Base-by-base conservation (phyloP, 2,113 vertebrate genomes). In the Rutilus rutilus region DNA sequence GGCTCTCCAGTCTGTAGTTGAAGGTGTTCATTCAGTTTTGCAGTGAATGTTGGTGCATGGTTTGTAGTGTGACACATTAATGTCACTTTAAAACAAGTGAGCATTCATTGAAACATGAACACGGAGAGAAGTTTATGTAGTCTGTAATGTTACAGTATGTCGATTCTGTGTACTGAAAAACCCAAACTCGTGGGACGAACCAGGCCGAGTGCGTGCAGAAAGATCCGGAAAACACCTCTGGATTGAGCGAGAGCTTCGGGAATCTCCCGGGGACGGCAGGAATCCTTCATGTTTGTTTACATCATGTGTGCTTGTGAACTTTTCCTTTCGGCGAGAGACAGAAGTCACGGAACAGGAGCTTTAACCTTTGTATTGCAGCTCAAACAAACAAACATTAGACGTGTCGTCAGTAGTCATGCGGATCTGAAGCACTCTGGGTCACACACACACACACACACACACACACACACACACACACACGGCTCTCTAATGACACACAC, bases 211-310 rank as follows among this genome's bases (percentile, higher is more conserved):
- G 25, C 8, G 39, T 25, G 42, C 71, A 74, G n/a, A 47, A 74
- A 23, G 39, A 74, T 47, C 71, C 71, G 25, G 23, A 74, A 74
- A 47, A 74, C 71, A 4, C n/a, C 42, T 69, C 4, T 39, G 65
- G 17, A 33, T 1, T 1, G 19, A 71, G 67, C 3, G 67, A 45
- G 39, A 73, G 39, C 69, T 73, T 45, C 39, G n/a, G 69, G 11
- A 74, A 74, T 21, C 6, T 6, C 5, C 71, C 25, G 42, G 71
- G 71, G 71, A 74, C 36, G 21, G 11, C 21, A 14, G 69, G 5
- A 12, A 23, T 74, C 23, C 71, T 47, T 74, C 23, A 25, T 74
- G 71, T 45, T 74, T 47, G 71, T 74, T 74, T 74, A 74, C 42
- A 15, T 74, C 42, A 15, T 74, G 71, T 74, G 71, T 6, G 71